These are phyloP conservation scores for Thunnus thynnus DNA, from an alignment of 2,113 vertebrate species.

Conservation along the genomic window DNA sequence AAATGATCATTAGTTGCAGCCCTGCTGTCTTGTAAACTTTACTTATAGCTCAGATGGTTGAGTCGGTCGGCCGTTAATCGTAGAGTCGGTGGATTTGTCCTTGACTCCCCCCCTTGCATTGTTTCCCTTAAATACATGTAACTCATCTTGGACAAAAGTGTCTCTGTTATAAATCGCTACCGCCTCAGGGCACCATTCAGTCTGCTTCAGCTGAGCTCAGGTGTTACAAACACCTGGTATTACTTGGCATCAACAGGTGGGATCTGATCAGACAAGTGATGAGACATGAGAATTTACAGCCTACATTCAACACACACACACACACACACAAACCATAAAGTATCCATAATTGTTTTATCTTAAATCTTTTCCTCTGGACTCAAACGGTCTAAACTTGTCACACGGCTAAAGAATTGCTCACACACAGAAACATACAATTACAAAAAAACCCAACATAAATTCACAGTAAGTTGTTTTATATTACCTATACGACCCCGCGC, in stretches of 20 bases:
- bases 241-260: neutral
- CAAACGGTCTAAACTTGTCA: neutral
- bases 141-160: too few relatives aligned
- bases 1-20: too few relatives aligned
- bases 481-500: neutral
- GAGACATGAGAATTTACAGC: neutral
- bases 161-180: neutral
- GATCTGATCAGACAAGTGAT: conserved; percentile 27
- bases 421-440: neutral
- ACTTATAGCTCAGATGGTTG: too few relatives aligned
- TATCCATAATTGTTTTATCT: too few relatives aligned
- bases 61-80: too few relatives aligned
- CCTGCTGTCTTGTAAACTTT: too few relatives aligned
- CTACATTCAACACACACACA: neutral
- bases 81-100: too few relatives aligned
- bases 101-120: too few relatives aligned
- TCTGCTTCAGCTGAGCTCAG: conserved; percentile 13
- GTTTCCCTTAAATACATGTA: too few relatives aligned
- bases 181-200: neutral
- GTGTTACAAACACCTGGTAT: conserved; percentile 17
- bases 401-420: neutral
- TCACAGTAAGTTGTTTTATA: neutral
- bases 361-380: neutral
- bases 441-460: neutral
- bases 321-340: neutral